Percentiles rank a stretch among this genome's conserved stretches.
Conservation (phyloP, 2,113 vertebrate genomes). For the Actenoides hombroni region DNA sequence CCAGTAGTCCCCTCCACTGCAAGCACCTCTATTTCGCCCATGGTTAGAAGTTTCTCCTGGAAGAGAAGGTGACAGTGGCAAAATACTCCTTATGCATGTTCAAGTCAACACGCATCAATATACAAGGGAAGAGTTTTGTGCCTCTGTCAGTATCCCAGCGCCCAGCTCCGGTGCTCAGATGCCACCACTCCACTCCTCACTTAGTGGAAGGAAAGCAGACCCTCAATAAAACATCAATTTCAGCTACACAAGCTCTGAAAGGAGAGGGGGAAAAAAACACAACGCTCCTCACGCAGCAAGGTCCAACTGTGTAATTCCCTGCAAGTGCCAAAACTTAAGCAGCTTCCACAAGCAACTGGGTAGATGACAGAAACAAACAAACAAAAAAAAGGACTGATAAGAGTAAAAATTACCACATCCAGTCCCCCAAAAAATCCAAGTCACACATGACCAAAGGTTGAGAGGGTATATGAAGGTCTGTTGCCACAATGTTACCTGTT, state of each 20-base stretch:
- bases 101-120: not conserved
- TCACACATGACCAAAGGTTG: not conserved
- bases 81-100: not conserved
- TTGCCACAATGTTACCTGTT: not conserved
- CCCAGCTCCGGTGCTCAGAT: not conserved
- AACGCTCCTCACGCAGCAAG: rapidly evolving
- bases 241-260: not conserved
- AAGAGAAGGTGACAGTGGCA: not conserved
- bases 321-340: not conserved
- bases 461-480: not conserved
- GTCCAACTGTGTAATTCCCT: not conserved
- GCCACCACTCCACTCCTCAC: not conserved
- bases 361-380: not conserved
- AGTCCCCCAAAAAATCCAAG: not conserved
- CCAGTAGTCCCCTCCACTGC: not conserved
- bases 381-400: not conserved
- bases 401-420: not conserved
- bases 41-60: not conserved
- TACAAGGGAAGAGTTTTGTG: not conserved
- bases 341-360: not conserved
- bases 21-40: not conserved
- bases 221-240: not conserved
- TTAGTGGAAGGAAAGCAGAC: not conserved
- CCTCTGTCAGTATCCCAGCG: not conserved
- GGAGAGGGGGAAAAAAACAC: not conserved